These are phyloP conservation scores for Amia ocellicauda DNA, from an alignment of 2,113 vertebrate species.

Conservation along the genomic window DNA sequence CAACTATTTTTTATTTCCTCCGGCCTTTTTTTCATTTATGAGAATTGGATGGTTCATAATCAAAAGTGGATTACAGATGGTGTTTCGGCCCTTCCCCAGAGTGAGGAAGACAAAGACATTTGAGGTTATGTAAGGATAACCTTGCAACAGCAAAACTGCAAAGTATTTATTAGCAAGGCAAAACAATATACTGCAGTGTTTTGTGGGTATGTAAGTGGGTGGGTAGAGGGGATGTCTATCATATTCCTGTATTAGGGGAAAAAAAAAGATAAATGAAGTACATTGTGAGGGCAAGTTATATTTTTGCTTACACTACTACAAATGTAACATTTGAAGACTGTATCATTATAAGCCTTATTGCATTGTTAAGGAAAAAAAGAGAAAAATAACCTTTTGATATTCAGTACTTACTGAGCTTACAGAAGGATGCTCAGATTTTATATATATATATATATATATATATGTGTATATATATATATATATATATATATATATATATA, in stretches of 20 bases:
- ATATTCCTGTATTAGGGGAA: slow-evolving; percentile 19
- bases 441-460: too few species aligned
- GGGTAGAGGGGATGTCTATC: slow-evolving; percentile 14
- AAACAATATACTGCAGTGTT: slow-evolving; percentile 10
- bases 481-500: too few species aligned
- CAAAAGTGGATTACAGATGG: not conserved
- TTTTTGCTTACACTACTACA: slow-evolving; percentile 74
- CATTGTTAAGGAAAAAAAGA: slow-evolving; percentile 59
- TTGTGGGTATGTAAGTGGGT: not conserved
- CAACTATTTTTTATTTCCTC: slow-evolving; percentile 19
- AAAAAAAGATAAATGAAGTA: slow-evolving; percentile 12
- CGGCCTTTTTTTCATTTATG: too few species aligned
- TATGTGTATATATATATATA: too few species aligned
- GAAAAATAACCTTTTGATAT: slow-evolving; percentile 54
- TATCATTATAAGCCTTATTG: slow-evolving; percentile 77
- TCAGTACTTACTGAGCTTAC: slow-evolving; percentile 50
- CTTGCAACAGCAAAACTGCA: slow-evolving; percentile 1
- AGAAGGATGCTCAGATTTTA: slow-evolving; percentile 7
- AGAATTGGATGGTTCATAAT: slow-evolving; percentile 21
- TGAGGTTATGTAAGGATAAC: not conserved
- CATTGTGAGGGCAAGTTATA: slow-evolving; percentile 59
- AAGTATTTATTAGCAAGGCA: not conserved
- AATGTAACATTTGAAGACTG: slow-evolving; percentile 68
- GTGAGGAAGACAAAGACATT: not conserved
- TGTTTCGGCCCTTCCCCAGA: not conserved